Base-by-base conservation (phyloP, 2,797 vertebrate genomes). In the Pangasius mekongensis region DNA sequence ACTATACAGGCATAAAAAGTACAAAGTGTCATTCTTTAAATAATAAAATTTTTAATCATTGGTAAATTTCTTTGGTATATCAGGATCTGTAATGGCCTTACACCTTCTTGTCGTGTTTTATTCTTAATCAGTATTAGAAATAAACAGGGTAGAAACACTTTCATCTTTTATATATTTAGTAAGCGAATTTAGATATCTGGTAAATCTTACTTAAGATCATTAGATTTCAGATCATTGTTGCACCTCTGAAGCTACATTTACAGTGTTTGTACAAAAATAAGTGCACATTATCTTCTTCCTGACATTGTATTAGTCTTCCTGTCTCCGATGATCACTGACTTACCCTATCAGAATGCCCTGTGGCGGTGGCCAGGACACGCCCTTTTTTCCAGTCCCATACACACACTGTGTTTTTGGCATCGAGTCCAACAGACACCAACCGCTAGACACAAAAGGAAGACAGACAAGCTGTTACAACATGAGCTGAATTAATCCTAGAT, bases 311-410 rank as follows among this genome's bases (percentile, higher is more conserved):
- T n/a, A 0, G 4, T 14, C 20, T n/a, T 76, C 39, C 16, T 22
- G 1, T 78, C 7, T 30, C 49, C 4, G 30, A 3, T 22, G 27
- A 30, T 64, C 16, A 30, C 11, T 27, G 30, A 39, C 92, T 88
- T 97, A 99, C 98, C 96, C 98, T 95, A 94, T 99, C 98, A 0
- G 97, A 98, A 94, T 99, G 98, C 91, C 98, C 98, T 0, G 97
- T 98, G 10, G 98, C 98, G 3, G 97, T 97, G 73, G 98, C 98
- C 87, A 99, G 94, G 56, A 98, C 96, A 84, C 97, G 96, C 88
- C 98, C 98, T 93, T 96, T 97, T 92, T 95, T 98, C 98, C 98
- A 99, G 92, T 99, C 98, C 98, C 98, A 99, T 82, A 99, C 94
- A 86, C 98, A 99, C 90, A 99, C 93, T 0, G 97, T 99, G 92